Percentiles rank a stretch among this genome's conserved stretches.
These are phyloP conservation scores for Geotrypetes seraphini DNA, from an alignment of 2,797 vertebrate genomes.

Conservation along the genomic window DNA sequence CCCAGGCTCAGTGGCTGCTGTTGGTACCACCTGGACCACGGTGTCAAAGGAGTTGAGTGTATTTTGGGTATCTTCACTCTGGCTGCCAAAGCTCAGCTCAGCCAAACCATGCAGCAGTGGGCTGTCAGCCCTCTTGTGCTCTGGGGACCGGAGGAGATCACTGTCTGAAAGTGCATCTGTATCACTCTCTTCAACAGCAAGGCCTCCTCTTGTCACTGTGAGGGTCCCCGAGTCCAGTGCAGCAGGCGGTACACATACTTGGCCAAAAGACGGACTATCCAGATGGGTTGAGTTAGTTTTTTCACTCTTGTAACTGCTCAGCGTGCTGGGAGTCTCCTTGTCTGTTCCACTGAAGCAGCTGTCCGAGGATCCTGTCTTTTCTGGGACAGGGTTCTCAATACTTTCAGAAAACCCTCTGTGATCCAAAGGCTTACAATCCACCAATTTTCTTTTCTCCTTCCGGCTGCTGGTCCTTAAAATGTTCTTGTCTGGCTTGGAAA, in stretches of 20 bases:
- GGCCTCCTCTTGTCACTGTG: conserved; percentile 26
- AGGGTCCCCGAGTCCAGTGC: conserved; percentile 21
- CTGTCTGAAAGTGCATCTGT: conserved; percentile 73
- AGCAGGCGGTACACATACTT: conserved; percentile 29
- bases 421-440: conserved; percentile 62
- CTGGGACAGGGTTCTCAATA: conserved; percentile 44
- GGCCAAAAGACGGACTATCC: conserved; percentile 70
- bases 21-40: conserved; percentile 21
- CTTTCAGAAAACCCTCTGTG: conserved; percentile 54
- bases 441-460: conserved; percentile 42
- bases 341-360: conserved; percentile 81
- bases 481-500: conserved; percentile 50
- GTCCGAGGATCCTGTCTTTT: conserved; percentile 69
- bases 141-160: conserved; percentile 61
- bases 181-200: conserved; percentile 55
- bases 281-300: conserved; percentile 83
- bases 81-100: conserved; percentile 5
- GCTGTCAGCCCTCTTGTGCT: no score
- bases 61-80: no score
- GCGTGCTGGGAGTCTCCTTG: conserved; percentile 71
- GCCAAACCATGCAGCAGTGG: background rate
- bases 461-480: conserved; percentile 35
- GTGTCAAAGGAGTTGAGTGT: conserved; percentile 40
- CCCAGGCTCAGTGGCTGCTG: no score
- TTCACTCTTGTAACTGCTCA: conserved; percentile 84